Evolutionary conservation across 2,113 vertebrate genomes (phyloP), one percentile per base, ranked within the genome.

Genomic region (Rhodinocichla rosea): DNA sequence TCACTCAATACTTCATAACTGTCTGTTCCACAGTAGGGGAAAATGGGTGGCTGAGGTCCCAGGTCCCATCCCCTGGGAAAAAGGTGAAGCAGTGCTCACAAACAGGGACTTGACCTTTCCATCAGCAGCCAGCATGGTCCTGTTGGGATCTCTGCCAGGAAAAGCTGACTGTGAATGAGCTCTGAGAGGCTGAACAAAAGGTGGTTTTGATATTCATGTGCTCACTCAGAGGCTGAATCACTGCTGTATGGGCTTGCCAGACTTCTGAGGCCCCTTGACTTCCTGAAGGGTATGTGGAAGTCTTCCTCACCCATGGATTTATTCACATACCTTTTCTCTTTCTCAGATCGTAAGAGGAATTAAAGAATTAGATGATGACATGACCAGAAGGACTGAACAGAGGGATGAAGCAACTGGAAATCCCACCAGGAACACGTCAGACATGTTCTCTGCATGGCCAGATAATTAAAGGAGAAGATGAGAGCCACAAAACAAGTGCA

Each of bases 401-500:
- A 50, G 69, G 24, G 78, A 79, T 56, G 67, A 90, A 76, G 49
- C 55, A 75, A 67, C 62, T 84, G 83, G 88, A 81, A 92, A 80
- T 27, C 47, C 60, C 11, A 26, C 55, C 37, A 87, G 60, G 26
- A 70, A 15, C 71, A 44, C 2, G 2, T 76, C 70, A 83, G 50
- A 71, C 11, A 30, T 37, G 37, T 74, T 93, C 59, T 57, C 16
- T 62, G 50, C 77, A 67, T 2, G 20, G 26, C 15, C 45, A 73
- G 69, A 77, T 96, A 95, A 96, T 95, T 94, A 92, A 92, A 95
- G 67, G 26, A 42, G 78, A 83, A 73, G 71, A 76, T 90, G 63
- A 64, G 76, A 87, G 40, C 42, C 32, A 69, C 28, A 75, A 37
- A 81, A 79, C 3, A 5, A 57, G 47, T 17, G 26, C 0, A 0